These are phyloP conservation scores for Aspidapion aeneum DNA, from an alignment of 2,888 invertebrate species.

Conservation along the genomic window DNA sequence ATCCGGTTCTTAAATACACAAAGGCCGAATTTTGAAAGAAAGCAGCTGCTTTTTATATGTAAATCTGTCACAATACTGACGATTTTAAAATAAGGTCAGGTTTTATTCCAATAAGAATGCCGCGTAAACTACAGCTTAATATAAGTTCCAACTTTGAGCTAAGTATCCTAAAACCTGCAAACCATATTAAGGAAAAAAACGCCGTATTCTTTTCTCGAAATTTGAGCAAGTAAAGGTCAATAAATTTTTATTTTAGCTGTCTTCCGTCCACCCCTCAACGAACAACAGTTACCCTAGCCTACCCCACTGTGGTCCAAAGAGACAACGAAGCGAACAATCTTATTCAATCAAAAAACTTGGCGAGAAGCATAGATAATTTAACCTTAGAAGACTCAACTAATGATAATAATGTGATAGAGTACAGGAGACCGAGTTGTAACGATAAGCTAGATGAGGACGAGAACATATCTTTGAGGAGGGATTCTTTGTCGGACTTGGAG, in stretches of 20 bases:
- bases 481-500: slow-evolving; percentile 61
- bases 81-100: too few relatives aligned
- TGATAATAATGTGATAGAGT: slow-evolving; percentile 46
- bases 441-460: slow-evolving; percentile 22
- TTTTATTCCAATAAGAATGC: too few relatives aligned
- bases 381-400: slow-evolving; percentile 29
- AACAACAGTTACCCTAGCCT: slow-evolving; percentile 30
- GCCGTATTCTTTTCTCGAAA: too few relatives aligned
- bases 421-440: slow-evolving; percentile 26
- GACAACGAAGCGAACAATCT: slow-evolving; percentile 35
- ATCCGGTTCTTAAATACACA: too few relatives aligned
- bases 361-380: slow-evolving; percentile 47
- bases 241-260: neutral
- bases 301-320: slow-evolving; percentile 50
- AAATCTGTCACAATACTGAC: too few relatives aligned
- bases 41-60: too few relatives aligned
- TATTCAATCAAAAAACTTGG: slow-evolving; percentile 41
- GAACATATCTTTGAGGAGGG: slow-evolving; percentile 31
- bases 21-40: too few relatives aligned
- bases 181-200: too few relatives aligned
- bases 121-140: too few relatives aligned
- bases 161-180: too few relatives aligned
- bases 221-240: too few relatives aligned
- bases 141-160: too few relatives aligned
- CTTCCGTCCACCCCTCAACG: slow-evolving; percentile 48